These are phyloP conservation scores for Gymnoscopelus microlampas DNA, from an alignment of 2,797 vertebrate genomes.

Conservation along the genomic window DNA sequence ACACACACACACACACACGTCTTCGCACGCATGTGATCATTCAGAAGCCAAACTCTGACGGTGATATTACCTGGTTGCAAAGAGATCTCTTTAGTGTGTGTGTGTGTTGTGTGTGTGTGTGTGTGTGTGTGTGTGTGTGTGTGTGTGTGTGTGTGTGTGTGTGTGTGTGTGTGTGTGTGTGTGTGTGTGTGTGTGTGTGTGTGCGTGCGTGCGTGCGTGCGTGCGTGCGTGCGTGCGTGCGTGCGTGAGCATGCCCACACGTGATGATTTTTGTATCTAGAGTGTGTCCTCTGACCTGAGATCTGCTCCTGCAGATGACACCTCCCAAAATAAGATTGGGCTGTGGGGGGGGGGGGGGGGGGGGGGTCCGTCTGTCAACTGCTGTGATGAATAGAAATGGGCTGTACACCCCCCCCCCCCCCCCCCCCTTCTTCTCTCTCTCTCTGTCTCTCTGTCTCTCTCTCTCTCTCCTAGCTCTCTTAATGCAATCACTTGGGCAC, in stretches of 20 bases:
- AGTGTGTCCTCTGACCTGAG: slow-evolving; percentile 29
- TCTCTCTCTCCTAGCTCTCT: slow-evolving; percentile 53
- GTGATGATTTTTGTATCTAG: slow-evolving; percentile 24
- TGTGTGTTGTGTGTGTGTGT: neutral
- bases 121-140: too few species aligned
- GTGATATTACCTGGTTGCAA: slow-evolving; percentile 17
- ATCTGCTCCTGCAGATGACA: slow-evolving; percentile 32
- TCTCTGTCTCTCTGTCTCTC: neutral
- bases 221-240: too few species aligned
- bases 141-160: too few species aligned
- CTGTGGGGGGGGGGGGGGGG: slow-evolving; percentile 29
- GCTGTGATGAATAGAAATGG: slow-evolving; percentile 78
- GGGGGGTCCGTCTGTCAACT: slow-evolving; percentile 60
- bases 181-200: too few species aligned
- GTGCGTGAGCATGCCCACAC: too few species aligned
- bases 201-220: too few species aligned
- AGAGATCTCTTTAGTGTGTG: neutral
- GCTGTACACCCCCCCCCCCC: slow-evolving; percentile 34
- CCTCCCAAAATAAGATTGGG: slow-evolving; percentile 44
- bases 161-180: neutral
- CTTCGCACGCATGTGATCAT: too few species aligned
- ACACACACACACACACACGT: too few species aligned
- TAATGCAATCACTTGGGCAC: slow-evolving; percentile 79
- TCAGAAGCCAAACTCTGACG: neutral
- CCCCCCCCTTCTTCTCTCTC: slow-evolving; percentile 5